Percentiles rank a stretch among this genome's conserved stretches.
phyloP scores from a whole-genome alignment of 92 coral and sea anemone genomes.

The Siderastrea siderea region DNA sequence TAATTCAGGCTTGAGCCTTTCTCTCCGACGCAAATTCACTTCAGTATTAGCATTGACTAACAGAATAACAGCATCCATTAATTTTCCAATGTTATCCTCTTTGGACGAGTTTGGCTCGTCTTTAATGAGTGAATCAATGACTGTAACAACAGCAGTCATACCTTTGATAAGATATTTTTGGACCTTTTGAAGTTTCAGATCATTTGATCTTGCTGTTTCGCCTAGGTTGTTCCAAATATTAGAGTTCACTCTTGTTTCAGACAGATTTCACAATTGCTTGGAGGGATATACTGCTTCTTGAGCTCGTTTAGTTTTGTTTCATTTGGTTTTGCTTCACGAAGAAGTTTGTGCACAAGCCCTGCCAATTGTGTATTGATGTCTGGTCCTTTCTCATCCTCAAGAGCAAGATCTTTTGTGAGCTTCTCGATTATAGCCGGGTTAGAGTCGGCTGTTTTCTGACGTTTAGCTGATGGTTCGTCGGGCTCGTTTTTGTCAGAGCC shows the following conservation, averaged over 20 bases:
- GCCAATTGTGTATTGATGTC: not conserved
- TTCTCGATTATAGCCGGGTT: not conserved
- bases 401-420: not conserved
- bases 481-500: not conserved
- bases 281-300: not conserved
- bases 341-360: not conserved
- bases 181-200: no score
- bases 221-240: not conserved
- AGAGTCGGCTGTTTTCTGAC: not conserved
- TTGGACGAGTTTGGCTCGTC: not conserved
- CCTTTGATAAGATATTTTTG: not conserved
- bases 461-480: not conserved
- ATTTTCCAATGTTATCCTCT: not conserved
- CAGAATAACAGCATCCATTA: not conserved
- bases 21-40: not conserved
- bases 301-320: not conserved
- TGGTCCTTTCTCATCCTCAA: not conserved
- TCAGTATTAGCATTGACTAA: not conserved
- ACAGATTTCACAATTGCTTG: not conserved
- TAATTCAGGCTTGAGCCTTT: not conserved
- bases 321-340: not conserved
- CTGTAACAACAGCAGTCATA: constrained; percentile 2
- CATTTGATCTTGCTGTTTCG: not conserved
- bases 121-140: not conserved
- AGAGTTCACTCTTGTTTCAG: not conserved